phyloP scores from a whole-genome alignment of 2,888 invertebrate species.

The Caenorhabditis imperialis region DNA sequence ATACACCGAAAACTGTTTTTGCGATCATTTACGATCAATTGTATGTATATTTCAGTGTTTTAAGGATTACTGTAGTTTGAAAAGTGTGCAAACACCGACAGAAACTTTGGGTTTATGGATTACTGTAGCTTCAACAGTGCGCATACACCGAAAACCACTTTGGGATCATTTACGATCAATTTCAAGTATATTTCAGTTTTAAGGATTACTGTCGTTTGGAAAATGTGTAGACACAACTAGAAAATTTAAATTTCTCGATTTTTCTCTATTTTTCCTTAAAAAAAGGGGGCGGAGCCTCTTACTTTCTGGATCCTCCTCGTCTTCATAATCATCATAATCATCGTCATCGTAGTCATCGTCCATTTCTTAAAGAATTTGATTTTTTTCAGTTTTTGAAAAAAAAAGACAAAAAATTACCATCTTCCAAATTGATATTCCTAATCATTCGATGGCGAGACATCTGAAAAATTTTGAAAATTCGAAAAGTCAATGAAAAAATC shows the following conservation, averaged over 20 bases:
- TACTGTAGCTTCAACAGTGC: no score
- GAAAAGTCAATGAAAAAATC: background rate
- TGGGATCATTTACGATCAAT: background rate
- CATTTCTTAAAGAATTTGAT: constrained; percentile 53
- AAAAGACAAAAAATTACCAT: constrained; percentile 56
- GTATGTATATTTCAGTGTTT: no score
- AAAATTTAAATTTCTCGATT: constrained; percentile 19
- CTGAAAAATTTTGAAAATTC: constrained; percentile 3
- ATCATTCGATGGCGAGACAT: constrained; percentile 73
- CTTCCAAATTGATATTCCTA: constrained; percentile 70
- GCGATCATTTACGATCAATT: no score
- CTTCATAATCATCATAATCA: constrained; percentile 65
- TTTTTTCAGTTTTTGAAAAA: constrained; percentile 8
- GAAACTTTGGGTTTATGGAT: no score
- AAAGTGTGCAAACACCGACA: no score
- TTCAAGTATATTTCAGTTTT: background rate
- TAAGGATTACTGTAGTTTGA: no score
- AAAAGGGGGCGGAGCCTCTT: no score
- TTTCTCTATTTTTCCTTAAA: background rate
- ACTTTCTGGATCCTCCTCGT: constrained; percentile 66
- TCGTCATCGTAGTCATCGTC: constrained; percentile 71
- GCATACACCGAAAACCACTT: no score
- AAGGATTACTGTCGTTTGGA: background rate
- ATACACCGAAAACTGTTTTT: no score
- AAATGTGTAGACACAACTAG: no score